Percentiles rank a stretch among this genome's conserved stretches.
phyloP scores from a whole-genome alignment of 2,888 invertebrate species.

The Leptopilina syphax region DNA sequence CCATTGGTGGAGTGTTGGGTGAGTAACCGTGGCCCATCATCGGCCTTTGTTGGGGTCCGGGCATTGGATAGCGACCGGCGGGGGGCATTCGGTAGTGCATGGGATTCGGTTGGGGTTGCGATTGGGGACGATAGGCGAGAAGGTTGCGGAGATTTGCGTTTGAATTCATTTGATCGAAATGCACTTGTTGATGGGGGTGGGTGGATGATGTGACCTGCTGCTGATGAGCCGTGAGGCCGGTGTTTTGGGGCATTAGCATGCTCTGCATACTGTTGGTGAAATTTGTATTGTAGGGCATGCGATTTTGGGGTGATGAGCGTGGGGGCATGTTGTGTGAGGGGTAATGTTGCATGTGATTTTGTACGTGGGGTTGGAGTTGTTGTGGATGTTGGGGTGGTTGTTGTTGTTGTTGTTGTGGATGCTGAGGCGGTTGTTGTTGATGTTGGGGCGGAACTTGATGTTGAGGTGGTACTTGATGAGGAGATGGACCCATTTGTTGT shows the following conservation, averaged over 20 bases:
- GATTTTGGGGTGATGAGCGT: slow-evolving; percentile 70
- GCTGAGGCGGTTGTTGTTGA: slow-evolving; percentile 65
- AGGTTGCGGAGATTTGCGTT: slow-evolving; percentile 69
- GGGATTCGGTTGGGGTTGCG: slow-evolving; percentile 67
- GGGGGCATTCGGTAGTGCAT: slow-evolving; percentile 70
- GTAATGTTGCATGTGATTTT: slow-evolving; percentile 76
- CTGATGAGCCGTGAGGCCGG: slow-evolving; percentile 68
- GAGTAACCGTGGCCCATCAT: slow-evolving; percentile 68
- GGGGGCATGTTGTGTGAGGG: slow-evolving; percentile 69
- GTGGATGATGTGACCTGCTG: slow-evolving; percentile 79
- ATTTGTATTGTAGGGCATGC: slow-evolving; percentile 67
- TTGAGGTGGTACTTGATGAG: slow-evolving; percentile 62
- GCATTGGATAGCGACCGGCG: slow-evolving; percentile 63
- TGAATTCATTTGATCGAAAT: slow-evolving; percentile 69
- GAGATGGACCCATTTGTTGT: slow-evolving; percentile 61
- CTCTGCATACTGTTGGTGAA: slow-evolving; percentile 71
- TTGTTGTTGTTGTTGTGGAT: slow-evolving; percentile 65
- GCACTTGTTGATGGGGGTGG: slow-evolving; percentile 79
- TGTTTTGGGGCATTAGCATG: slow-evolving; percentile 70
- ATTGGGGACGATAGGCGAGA: slow-evolving; percentile 71
- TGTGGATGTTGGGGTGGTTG: slow-evolving; percentile 64
- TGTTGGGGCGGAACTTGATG: slow-evolving; percentile 71
- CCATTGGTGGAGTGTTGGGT: slow-evolving; percentile 64
- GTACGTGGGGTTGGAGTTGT: slow-evolving; percentile 67
- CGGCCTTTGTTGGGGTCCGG: slow-evolving; percentile 62